These are phyloP conservation scores for Dascillus cervinus DNA, from an alignment of 2,888 invertebrate genomes.

Conservation along the genomic window DNA sequence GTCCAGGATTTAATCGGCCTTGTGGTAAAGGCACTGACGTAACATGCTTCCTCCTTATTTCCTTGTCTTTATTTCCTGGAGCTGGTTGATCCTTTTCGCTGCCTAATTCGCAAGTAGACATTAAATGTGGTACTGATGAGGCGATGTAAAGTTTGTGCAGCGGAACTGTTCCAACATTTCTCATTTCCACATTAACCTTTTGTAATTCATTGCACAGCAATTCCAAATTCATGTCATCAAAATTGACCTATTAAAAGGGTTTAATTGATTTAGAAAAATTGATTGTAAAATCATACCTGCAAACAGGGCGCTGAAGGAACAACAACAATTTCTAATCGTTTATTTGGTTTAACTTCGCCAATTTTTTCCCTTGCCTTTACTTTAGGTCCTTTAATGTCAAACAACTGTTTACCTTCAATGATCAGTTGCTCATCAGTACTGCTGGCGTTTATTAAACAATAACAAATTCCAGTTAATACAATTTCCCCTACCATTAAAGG, in stretches of 20 bases:
- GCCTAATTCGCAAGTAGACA: slow-evolving; percentile 34
- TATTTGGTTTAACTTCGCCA: slow-evolving; percentile 23
- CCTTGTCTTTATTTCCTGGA: slow-evolving; percentile 30
- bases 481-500: slow-evolving; percentile 69
- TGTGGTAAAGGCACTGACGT: slow-evolving; percentile 40
- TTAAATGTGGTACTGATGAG: slow-evolving; percentile 61
- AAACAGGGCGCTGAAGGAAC: slow-evolving; percentile 75
- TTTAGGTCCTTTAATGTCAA: slow-evolving; percentile 49
- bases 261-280: slow-evolving; percentile 4
- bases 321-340: slow-evolving; percentile 65
- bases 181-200: slow-evolving; percentile 57
- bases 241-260: slow-evolving; percentile 9
- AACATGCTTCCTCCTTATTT: slow-evolving; percentile 41
- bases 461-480: slow-evolving; percentile 60
- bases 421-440: slow-evolving; percentile 36
- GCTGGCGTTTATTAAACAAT: slow-evolving; percentile 32
- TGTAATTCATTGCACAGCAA: slow-evolving; percentile 70
- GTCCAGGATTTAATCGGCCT: slow-evolving; percentile 47
- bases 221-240: slow-evolving; percentile 40
- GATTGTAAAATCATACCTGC: slow-evolving; percentile 49
- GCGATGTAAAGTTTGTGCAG: slow-evolving; percentile 57
- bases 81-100: slow-evolving; percentile 20
- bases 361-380: slow-evolving; percentile 47
- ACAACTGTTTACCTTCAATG: slow-evolving; percentile 54
- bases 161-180: slow-evolving; percentile 60